Evolutionary conservation across 1,140 invertebrate genomes (phyloP), one percentile per base, ranked within the genome.

Genomic region (Magallana gigas): DNA sequence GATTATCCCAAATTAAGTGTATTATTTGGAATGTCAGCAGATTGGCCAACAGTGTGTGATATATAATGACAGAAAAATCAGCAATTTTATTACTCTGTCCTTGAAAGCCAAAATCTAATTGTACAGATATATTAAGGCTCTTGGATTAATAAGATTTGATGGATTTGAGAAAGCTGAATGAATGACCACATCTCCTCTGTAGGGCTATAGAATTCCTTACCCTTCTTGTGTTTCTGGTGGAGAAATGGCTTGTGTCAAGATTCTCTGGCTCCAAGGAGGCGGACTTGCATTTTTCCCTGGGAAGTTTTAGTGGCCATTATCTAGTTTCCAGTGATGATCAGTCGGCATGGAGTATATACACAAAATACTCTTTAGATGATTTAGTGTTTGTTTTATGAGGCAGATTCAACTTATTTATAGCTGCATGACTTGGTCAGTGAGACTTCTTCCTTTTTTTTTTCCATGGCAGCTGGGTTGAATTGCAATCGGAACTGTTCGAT

Each of bases 231-330:
- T 29, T 48, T 48, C 8, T 62, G 23, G 68, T 12, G 68, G 68
- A 76, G 23, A 76, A 76, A 76, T 76, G 68, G 68, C 36, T 76
- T 76, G 68, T 76, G 68, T 76, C 68, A 76, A 76, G 23, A 8
- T 76, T 76, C 11, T 29, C 12, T 3, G 68, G 68, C 68, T 76
- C 68, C 68, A 76, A 2, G 8, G 23, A 76, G 68, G 18, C 68
- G 23, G 68, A 76, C 68, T 76, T 36, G 68, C 36, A 76, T 76
- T 76, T 76, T 76, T 29, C 68, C 68, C 23, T 11, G 23, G 68
- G 68, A 76, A 76, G 68, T 76, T 48, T 76, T 76, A 48, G 68
- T 76, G 68, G 68, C 68, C 68, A 76, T 76, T 76, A 76, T 76
- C 68, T 48, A 4, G 68, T 76, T 36, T 29, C 68, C 18, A 76